phyloP scores from a whole-genome alignment of 1,140 invertebrate genomes.

The Hesperophylax magnus region DNA sequence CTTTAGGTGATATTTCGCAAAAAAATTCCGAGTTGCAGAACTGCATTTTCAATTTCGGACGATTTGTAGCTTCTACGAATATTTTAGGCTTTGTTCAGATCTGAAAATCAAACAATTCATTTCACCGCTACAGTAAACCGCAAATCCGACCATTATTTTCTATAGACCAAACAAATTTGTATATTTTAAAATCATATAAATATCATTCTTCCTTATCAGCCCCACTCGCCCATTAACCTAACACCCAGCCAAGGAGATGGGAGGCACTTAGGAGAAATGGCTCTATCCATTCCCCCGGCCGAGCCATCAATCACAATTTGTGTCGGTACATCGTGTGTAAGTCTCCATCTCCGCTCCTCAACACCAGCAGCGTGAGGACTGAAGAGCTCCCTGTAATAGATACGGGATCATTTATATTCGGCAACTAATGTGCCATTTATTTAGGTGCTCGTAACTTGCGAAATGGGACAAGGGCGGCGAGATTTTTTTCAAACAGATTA shows the following conservation, averaged over 20 bases:
- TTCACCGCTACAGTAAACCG: too few species aligned
- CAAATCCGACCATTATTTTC: too few species aligned
- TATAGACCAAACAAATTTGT: too few species aligned
- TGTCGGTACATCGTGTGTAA: slow-evolving; percentile 22
- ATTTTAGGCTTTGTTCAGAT: too few species aligned
- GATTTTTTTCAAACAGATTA: background rate
- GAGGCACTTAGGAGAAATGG: slow-evolving; percentile 38
- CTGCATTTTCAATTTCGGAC: too few species aligned
- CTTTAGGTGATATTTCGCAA: too few species aligned
- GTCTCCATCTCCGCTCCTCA: slow-evolving; percentile 4
- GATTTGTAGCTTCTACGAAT: too few species aligned
- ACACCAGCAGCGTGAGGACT: background rate
- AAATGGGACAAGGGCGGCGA: background rate
- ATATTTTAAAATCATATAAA: background rate
- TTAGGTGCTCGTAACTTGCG: slow-evolving; percentile 28
- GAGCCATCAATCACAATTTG: slow-evolving; percentile 51
- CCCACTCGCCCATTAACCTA: slow-evolving; percentile 19
- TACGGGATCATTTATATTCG: slow-evolving; percentile 48
- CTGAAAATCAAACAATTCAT: too few species aligned
- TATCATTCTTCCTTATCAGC: slow-evolving; percentile 33
- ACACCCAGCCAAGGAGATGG: slow-evolving; percentile 12
- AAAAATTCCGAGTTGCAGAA: too few species aligned
- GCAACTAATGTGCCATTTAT: slow-evolving; percentile 42
- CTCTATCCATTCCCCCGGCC: slow-evolving; percentile 25
- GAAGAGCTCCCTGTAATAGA: slow-evolving; percentile 44